Evolutionary conservation across 2,888 invertebrate genomes (phyloP).

Genomic region (Drosophila pegasa): DNA sequence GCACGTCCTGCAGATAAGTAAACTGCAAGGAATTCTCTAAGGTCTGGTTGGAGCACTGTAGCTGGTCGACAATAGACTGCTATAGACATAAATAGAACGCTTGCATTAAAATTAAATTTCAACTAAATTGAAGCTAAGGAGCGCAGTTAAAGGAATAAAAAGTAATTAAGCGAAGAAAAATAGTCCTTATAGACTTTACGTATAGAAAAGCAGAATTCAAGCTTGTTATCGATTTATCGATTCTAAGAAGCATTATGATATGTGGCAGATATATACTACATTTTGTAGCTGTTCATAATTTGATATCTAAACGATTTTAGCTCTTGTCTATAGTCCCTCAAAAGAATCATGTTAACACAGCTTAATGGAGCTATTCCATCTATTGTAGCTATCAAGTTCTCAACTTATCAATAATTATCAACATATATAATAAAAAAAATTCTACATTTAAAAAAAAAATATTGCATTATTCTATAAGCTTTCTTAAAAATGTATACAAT

Average conservation of each 20-base stretch:
- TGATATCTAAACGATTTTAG: neutral
- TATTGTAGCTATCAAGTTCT: neutral
- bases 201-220: too few species aligned
- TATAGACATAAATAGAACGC: slow-evolving; percentile 2
- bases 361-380: neutral
- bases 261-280: neutral
- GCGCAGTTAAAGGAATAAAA: neutral
- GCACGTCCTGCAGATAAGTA: neutral
- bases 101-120: neutral
- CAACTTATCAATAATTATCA: too few species aligned
- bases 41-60: neutral
- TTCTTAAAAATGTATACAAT: too few species aligned
- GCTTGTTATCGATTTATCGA: too few species aligned
- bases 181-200: too few species aligned
- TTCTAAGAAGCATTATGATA: too few species aligned
- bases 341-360: too few species aligned
- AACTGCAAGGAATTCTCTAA: neutral
- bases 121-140: neutral
- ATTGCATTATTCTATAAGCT: too few species aligned
- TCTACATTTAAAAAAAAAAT: too few species aligned
- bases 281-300: neutral
- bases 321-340: neutral
- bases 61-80: neutral
- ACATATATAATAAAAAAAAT: too few species aligned
- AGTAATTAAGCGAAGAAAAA: too few species aligned